Evolutionary conservation across 2,888 invertebrate species (phyloP).

Genomic region (Melangyna quadrimaculata): DNA sequence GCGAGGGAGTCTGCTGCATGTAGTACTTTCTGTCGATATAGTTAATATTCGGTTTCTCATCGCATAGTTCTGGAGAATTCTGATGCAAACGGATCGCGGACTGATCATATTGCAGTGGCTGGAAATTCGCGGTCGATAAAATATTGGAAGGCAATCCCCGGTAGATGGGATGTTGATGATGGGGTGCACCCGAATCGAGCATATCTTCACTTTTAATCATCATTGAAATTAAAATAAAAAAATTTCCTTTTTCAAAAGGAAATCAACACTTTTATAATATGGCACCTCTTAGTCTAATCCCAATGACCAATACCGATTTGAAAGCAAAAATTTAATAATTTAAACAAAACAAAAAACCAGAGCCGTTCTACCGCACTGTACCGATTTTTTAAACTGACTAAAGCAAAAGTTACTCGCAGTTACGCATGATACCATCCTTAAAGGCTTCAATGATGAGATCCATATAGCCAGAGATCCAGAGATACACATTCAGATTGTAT

Average conservation of each 20-base stretch:
- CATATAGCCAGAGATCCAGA: constrained; percentile 45
- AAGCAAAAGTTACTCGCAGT: constrained; percentile 43
- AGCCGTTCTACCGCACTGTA: constrained; percentile 43
- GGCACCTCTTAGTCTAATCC: neutral
- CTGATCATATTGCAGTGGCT: constrained; percentile 74
- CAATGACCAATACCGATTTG: constrained; percentile 1
- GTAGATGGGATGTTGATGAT: constrained; percentile 73
- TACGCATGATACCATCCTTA: constrained; percentile 62
- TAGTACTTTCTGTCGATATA: constrained; percentile 79
- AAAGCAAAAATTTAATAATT: neutral
- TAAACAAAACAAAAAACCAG: constrained; percentile 19
- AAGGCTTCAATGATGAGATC: constrained; percentile 41
- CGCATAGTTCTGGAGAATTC: constrained; percentile 77
- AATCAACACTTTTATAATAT: neutral
- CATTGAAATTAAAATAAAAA: neutral
- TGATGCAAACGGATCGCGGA: constrained; percentile 74
- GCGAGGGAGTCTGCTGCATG: constrained; percentile 64
- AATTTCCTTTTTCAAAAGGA: neutral
- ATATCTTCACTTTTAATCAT: constrained; percentile 80
- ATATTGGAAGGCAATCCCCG: constrained; percentile 76
- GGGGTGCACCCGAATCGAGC: constrained; percentile 73
- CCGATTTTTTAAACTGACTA: constrained; percentile 67
- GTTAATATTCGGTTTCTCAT: constrained; percentile 78
- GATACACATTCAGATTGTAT: constrained; percentile 27
- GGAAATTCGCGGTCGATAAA: constrained; percentile 76